Conservation (phyloP, 2,888 invertebrate genomes). For the Azorinus chamasolen region DNA sequence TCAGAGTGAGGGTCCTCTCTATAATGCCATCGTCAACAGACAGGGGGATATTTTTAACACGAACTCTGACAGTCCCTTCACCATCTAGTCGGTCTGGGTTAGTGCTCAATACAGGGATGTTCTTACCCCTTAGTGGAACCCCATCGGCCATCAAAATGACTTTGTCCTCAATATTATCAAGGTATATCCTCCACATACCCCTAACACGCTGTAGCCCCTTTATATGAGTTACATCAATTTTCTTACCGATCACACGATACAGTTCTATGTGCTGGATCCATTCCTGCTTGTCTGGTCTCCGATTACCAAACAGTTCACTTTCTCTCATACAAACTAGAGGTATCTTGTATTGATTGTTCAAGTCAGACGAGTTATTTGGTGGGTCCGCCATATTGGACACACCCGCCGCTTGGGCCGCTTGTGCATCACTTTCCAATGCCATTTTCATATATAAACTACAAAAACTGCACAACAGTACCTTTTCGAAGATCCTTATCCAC, state of each 20-base stretch:
- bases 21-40: constrained; percentile 10
- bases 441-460: too few species aligned
- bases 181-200: constrained; percentile 26
- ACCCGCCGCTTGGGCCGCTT: too few species aligned
- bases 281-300: too few species aligned
- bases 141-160: background rate
- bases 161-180: constrained; percentile 1
- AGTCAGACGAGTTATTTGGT: too few species aligned
- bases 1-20: background rate
- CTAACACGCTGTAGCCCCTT: constrained; percentile 20
- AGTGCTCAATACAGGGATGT: background rate
- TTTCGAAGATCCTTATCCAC: too few species aligned
- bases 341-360: too few species aligned
- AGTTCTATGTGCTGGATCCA: constrained; percentile 26
- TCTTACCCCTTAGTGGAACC: constrained; percentile 2
- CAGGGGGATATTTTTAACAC: constrained; percentile 13
- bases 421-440: too few species aligned
- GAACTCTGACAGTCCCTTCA: background rate
- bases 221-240: constrained; percentile 1
- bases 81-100: constrained; percentile 9
- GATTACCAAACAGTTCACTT: too few species aligned
- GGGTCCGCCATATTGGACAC: too few species aligned
- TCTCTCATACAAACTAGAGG: too few species aligned
- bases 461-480: too few species aligned
- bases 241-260: constrained; percentile 4